phyloP scores from a whole-genome alignment of 2,888 invertebrate genomes.

The Ophion obscuratus region DNA sequence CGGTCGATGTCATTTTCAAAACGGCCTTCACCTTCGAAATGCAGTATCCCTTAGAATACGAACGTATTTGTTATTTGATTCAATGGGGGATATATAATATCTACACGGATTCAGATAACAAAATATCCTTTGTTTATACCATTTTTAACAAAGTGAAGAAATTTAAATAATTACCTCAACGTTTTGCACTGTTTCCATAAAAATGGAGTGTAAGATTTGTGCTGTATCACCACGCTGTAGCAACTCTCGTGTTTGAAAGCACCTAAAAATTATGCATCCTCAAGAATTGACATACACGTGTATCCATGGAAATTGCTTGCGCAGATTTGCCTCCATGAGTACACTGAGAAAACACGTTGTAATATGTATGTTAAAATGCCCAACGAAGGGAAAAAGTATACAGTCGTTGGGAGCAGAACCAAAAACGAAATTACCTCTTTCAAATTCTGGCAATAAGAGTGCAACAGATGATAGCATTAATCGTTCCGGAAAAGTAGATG shows the following conservation, averaged over 20 bases:
- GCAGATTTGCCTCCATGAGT: conserved; percentile 10
- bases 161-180: background rate
- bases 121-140: conserved; percentile 47
- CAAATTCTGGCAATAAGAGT: no score
- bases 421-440: no score
- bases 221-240: background rate
- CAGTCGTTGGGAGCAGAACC: no score
- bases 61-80: conserved; percentile 41
- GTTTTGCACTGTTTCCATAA: background rate
- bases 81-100: conserved; percentile 49
- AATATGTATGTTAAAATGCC: conserved; percentile 5
- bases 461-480: background rate
- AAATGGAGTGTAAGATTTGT: conserved; percentile 19
- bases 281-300: conserved; percentile 8
- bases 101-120: conserved; percentile 18
- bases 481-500: conserved; percentile 5
- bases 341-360: conserved; percentile 8
- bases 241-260: background rate
- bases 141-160: conserved; percentile 28
- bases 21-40: conserved; percentile 19
- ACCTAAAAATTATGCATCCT: background rate
- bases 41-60: conserved; percentile 36
- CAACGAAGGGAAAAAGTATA: background rate
- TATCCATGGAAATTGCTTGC: conserved; percentile 1
- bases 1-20: conserved; percentile 34